phyloP scores from a whole-genome alignment of 2,888 invertebrate genomes.

The Ennomos fuscantarius region DNA sequence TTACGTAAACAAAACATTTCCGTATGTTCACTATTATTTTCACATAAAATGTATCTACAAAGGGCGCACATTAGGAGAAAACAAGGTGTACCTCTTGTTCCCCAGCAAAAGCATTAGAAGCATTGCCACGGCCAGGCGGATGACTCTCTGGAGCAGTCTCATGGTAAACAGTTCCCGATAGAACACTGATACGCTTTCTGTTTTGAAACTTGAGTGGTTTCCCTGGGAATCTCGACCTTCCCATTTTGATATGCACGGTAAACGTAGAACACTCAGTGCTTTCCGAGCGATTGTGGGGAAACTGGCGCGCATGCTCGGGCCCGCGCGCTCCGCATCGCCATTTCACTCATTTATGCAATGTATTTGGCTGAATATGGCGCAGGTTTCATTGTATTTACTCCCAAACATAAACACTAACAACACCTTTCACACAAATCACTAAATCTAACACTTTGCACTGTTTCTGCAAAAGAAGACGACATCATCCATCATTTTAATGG shows the following conservation, averaged over 20 bases:
- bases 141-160: conserved; percentile 76
- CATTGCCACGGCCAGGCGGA: conserved; percentile 75
- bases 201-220: conserved; percentile 95
- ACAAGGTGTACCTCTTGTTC: conserved; percentile 79
- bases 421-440: conserved; percentile 78
- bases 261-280: conserved; percentile 85
- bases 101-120: conserved; percentile 77
- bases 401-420: conserved; percentile 72
- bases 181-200: conserved; percentile 93
- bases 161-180: conserved; percentile 86
- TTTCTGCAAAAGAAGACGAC: conserved; percentile 78
- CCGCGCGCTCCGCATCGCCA: conserved; percentile 85
- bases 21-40: conserved; percentile 52
- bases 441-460: conserved; percentile 74
- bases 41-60: conserved; percentile 48
- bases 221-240: conserved; percentile 94
- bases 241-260: conserved; percentile 87
- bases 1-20: conserved; percentile 81
- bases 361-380: conserved; percentile 82
- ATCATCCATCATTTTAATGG: conserved; percentile 83
- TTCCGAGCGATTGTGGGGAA: conserved; percentile 77
- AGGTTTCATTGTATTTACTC: conserved; percentile 75
- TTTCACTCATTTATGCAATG: conserved; percentile 84
- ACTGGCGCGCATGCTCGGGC: conserved; percentile 84
- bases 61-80: conserved; percentile 46